A percentile compares a stretch with the other conserved stretches of the same genome.
These are phyloP conservation scores for Yponomeuta cagnagella DNA, from an alignment of 2,888 invertebrate genomes.

Conservation along the genomic window DNA sequence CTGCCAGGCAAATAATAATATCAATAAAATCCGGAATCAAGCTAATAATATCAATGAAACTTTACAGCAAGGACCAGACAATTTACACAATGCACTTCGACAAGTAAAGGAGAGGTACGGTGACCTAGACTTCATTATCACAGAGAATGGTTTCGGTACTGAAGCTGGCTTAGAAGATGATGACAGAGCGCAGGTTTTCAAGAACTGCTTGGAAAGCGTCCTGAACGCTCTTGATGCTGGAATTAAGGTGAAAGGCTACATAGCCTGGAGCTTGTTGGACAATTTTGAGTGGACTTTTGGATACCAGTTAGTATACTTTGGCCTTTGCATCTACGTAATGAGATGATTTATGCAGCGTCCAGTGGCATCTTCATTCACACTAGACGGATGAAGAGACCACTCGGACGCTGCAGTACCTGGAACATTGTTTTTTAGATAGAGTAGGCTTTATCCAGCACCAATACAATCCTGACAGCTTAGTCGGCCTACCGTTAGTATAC, in stretches of 20 bases:
- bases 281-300: slow-evolving; percentile 76
- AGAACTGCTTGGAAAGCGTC: slow-evolving; percentile 54
- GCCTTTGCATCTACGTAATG: too few relatives aligned
- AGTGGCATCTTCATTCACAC: too few relatives aligned
- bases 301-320: not conserved
- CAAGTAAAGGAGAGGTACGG: not conserved
- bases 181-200: slow-evolving; percentile 57
- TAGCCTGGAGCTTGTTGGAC: slow-evolving; percentile 80
- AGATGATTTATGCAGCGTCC: too few relatives aligned
- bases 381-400: too few relatives aligned
- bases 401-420: too few relatives aligned
- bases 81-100: not conserved
- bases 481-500: too few relatives aligned
- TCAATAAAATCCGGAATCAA: too few relatives aligned
- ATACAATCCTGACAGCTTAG: too few relatives aligned
- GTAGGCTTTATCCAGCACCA: too few relatives aligned
- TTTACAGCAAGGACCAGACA: not conserved
- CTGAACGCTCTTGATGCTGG: slow-evolving; percentile 67
- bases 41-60: too few relatives aligned
- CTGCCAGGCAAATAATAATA: too few relatives aligned
- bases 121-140: not conserved
- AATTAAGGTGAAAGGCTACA: slow-evolving; percentile 69
- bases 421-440: too few relatives aligned
- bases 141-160: not conserved
- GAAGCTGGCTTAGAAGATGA: slow-evolving; percentile 58